Conservation (phyloP, 2,888 invertebrate genomes). For the Lysandra bellargus region DNA sequence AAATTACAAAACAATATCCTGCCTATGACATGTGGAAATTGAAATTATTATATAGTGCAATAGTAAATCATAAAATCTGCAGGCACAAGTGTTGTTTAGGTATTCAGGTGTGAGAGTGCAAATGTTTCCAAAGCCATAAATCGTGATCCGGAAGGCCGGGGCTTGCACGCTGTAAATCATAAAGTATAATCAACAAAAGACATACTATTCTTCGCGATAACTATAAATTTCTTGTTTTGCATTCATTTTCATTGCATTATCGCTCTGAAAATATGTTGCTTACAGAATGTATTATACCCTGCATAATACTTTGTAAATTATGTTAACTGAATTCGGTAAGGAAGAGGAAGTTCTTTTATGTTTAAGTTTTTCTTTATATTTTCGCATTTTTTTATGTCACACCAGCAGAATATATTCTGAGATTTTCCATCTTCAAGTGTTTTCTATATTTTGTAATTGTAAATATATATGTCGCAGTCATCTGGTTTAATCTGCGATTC, state of each 20-base stretch:
- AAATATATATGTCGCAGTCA: neutral
- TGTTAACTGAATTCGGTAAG: slow-evolving; percentile 15
- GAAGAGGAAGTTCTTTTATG: neutral
- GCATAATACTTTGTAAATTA: neutral
- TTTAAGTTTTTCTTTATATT: neutral
- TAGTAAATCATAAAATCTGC: slow-evolving; percentile 28
- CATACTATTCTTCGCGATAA: slow-evolving; percentile 25
- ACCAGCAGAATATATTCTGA: no score
- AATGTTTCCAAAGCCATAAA: slow-evolving; percentile 46
- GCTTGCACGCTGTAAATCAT: slow-evolving; percentile 44
- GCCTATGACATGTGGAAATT: no score
- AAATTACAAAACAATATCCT: no score
- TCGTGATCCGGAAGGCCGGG: slow-evolving; percentile 43
- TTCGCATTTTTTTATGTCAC: no score
- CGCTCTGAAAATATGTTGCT: slow-evolving; percentile 25
- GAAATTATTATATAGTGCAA: neutral
- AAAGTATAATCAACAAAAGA: slow-evolving; percentile 37
- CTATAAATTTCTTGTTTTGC: slow-evolving; percentile 29
- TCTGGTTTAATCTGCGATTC: no score
- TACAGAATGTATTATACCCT: neutral
- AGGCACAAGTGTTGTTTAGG: slow-evolving; percentile 28
- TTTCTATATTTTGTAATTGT: neutral
- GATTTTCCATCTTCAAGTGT: no score
- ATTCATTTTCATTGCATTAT: slow-evolving; percentile 25
- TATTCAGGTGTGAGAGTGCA: slow-evolving; percentile 40